phyloP scores from a whole-genome alignment of 92 coral and sea anemone genomes.

The Hydrozoanthus gracilis region DNA sequence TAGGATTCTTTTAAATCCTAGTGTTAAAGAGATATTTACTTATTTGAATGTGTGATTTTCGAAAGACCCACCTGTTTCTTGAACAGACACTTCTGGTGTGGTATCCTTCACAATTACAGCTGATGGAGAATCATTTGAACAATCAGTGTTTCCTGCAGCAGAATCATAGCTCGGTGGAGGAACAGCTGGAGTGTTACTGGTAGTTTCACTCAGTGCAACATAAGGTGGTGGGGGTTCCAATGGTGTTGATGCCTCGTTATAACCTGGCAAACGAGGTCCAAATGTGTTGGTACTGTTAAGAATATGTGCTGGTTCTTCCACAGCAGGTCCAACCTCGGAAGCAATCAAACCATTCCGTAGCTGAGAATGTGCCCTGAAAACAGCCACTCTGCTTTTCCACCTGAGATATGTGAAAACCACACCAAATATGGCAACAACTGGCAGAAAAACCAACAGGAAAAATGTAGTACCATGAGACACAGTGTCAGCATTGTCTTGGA shows the following conservation, averaged over 20 bases:
- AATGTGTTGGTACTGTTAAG: not conserved
- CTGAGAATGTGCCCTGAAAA: not conserved
- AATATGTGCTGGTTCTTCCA: constrained; percentile 28
- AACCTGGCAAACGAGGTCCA: constrained; percentile 34
- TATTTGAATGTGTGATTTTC: too few species aligned
- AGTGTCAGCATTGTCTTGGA: not conserved
- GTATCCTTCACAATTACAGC: too few species aligned
- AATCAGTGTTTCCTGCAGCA: too few species aligned
- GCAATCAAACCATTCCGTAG: constrained; percentile 4
- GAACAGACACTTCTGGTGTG: not conserved
- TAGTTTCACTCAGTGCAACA: not conserved
- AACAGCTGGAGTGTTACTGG: not conserved
- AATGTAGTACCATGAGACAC: constrained; percentile 1
- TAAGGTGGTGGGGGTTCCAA: constrained; percentile 45
- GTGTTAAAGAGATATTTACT: too few species aligned
- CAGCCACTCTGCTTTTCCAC: constrained; percentile 36
- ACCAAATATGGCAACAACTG: constrained; percentile 28
- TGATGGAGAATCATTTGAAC: not conserved
- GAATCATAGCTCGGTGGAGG: constrained; percentile 29
- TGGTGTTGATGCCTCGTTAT: constrained; percentile 17
- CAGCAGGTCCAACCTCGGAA: constrained; percentile 27
- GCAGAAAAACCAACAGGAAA: constrained; percentile 42
- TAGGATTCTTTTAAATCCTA: too few species aligned
- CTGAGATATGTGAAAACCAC: constrained; percentile 15
- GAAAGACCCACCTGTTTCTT: not conserved